Percentiles rank a stretch among this genome's conserved stretches.
These are phyloP conservation scores for Dynastes tityus DNA, from an alignment of 2,888 invertebrate species.

Conservation along the genomic window DNA sequence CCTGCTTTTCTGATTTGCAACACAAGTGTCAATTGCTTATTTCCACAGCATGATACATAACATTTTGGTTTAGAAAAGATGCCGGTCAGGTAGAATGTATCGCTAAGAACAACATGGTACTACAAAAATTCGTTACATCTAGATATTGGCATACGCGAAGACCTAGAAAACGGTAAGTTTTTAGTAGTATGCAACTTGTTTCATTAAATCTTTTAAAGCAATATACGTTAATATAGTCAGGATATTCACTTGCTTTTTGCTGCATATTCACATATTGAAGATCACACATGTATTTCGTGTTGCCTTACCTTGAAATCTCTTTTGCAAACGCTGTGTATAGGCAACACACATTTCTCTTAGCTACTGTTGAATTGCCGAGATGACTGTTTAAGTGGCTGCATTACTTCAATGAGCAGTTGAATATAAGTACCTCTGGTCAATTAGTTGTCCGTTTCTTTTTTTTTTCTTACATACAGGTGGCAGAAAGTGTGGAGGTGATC, in stretches of 20 bases:
- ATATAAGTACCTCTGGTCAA: too few relatives aligned
- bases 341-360: not conserved
- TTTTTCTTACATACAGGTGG: too few relatives aligned
- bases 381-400: too few relatives aligned
- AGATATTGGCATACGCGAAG: constrained; percentile 67
- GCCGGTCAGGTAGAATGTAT: constrained; percentile 47
- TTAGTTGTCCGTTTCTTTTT: too few relatives aligned
- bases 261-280: too few relatives aligned
- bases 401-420: too few relatives aligned
- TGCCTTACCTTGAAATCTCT: not conserved
- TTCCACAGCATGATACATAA: constrained; percentile 4
- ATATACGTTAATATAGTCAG: not conserved
- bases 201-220: too few relatives aligned
- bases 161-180: constrained; percentile 66
- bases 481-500: too few relatives aligned
- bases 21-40: constrained; percentile 8
- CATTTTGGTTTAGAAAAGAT: constrained; percentile 31
- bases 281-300: too few relatives aligned
- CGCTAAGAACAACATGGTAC: constrained; percentile 64
- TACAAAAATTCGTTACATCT: constrained; percentile 67
- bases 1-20: not conserved
- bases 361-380: not conserved
- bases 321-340: not conserved
- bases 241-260: too few relatives aligned
- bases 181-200: too few relatives aligned